phyloP scores from a whole-genome alignment of 2,888 invertebrate species.

The Diplolepis rosae region DNA sequence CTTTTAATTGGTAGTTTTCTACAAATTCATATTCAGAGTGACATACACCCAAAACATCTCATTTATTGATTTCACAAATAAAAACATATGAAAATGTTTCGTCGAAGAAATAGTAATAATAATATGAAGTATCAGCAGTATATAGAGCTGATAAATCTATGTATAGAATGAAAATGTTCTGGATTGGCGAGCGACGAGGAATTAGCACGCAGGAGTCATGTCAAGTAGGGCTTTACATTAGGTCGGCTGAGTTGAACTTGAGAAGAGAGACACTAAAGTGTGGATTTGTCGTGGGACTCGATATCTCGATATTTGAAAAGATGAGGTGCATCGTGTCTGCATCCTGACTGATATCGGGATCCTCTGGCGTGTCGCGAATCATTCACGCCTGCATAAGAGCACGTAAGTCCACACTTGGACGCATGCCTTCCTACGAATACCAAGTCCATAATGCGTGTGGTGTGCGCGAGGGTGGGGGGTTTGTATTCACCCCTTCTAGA shows the following conservation, averaged over 20 bases:
- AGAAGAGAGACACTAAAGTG: slow-evolving; percentile 1
- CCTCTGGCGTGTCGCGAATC: slow-evolving; percentile 61
- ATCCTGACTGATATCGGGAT: slow-evolving; percentile 56
- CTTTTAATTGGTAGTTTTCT: too few species aligned
- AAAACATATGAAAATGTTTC: too few species aligned
- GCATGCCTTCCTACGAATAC: slow-evolving; percentile 61
- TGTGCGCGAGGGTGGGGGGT: slow-evolving; percentile 51
- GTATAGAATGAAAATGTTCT: too few species aligned
- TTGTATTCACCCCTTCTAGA: slow-evolving; percentile 66
- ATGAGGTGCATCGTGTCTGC: slow-evolving; percentile 47
- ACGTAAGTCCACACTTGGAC: slow-evolving; percentile 64
- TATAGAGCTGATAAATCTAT: too few species aligned
- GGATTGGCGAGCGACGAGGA: background rate
- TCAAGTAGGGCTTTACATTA: background rate
- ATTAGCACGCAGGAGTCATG: background rate
- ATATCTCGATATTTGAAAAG: slow-evolving; percentile 19
- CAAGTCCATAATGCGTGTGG: slow-evolving; percentile 59
- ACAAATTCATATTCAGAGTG: too few species aligned
- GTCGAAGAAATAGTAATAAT: too few species aligned
- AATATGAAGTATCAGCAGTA: too few species aligned
- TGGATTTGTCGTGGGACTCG: background rate
- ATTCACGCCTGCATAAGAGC: slow-evolving; percentile 61
- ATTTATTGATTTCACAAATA: too few species aligned
- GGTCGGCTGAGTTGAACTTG: slow-evolving; percentile 12
- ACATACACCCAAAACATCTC: too few species aligned